These are phyloP conservation scores for Lepus townsendii DNA, from an alignment of 2,797 vertebrate genomes.

Conservation along the genomic window DNA sequence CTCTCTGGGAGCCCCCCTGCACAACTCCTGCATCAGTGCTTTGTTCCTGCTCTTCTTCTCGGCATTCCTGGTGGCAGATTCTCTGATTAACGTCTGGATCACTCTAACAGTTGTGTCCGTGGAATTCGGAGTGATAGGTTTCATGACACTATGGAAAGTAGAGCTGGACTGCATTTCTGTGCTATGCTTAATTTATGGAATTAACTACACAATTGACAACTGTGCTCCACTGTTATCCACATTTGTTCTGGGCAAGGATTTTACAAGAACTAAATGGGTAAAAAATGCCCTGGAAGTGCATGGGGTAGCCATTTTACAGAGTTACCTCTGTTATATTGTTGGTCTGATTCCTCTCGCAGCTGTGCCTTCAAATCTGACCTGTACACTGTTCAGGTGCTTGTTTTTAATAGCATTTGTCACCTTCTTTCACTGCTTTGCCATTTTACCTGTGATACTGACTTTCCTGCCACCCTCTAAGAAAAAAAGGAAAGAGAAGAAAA, in stretches of 20 bases:
- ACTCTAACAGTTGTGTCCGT: conserved; percentile 97
- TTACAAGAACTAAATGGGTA: conserved; percentile 98
- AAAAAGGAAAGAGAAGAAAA: conserved; percentile 92
- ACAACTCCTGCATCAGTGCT: conserved; percentile 98
- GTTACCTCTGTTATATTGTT: conserved; percentile 96
- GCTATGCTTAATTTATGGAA: conserved; percentile 97
- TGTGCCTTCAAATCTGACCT: conserved; percentile 98
- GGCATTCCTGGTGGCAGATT: conserved; percentile 96
- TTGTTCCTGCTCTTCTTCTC: conserved; percentile 98
- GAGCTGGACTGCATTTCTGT: conserved; percentile 98
- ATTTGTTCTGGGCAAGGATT: conserved; percentile 96
- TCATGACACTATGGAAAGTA: conserved; percentile 99
- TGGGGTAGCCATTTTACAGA: conserved; percentile 97
- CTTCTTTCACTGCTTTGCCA: conserved; percentile 98
- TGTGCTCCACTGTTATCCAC: conserved; percentile 97
- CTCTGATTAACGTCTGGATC: conserved; percentile 97
- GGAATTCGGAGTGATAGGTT: conserved; percentile 98
- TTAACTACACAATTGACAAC: conserved; percentile 98
- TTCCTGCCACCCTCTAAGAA: conserved; percentile 98
- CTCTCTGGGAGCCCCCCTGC: conserved; percentile 96
- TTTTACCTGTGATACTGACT: conserved; percentile 98
- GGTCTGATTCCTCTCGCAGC: conserved; percentile 96
- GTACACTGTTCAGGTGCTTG: conserved; percentile 99
- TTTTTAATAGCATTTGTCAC: conserved; percentile 98
- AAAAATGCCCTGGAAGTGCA: conserved; percentile 97